Evolutionary conservation across 2,797 vertebrate species (phyloP), one percentile per base, ranked within the genome.

Genomic region (Ciconia nigra): DNA sequence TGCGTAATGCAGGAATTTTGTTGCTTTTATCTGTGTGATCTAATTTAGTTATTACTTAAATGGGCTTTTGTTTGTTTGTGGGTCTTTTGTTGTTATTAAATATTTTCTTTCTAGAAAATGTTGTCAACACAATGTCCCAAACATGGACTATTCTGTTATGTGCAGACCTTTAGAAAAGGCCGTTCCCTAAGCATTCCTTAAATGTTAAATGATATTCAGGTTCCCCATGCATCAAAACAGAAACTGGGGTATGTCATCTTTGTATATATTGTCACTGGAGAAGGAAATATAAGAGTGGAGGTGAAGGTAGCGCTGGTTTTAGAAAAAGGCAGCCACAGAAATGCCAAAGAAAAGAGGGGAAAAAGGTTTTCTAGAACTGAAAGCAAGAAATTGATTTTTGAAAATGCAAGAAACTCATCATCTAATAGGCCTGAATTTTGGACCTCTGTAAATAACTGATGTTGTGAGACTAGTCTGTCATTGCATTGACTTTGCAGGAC

Each of bases 261-360:
- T 65, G 31, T 77, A 35, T 47, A 22, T 78, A 16, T 44, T 63
- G 9, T 55, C 22, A 31, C 9, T 35, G n/a, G 41, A 83, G 49
- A 57, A 37, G 42, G 20, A 51, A 83, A 31, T 81, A 6, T 7
- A 54, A 49, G 19, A 62, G 31, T 18, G 19, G 18, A 88, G 33
- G 26, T 65, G 37, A 61, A 57, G 13, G 17, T 26, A 62, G 12
- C 15, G 19, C 16, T 81, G 42, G 4, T 66, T 76, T 91, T 72
- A 54, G 39, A 54, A 74, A 66, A 55, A 39, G 7, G 15, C 61
- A 67, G 12, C 5, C 21, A 42, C 8, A 54, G 21, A 77, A 89
- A n/a, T 0, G 3, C 10, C 19, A 51, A 46, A 58, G n/a, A 69
- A 49, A 78, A 28, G 4, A 58, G 2, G 4, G 9, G 1, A 0